These are phyloP conservation scores for Ceratoteleas bidentatus DNA, from an alignment of 1,140 invertebrate genomes.

Conservation along the genomic window DNA sequence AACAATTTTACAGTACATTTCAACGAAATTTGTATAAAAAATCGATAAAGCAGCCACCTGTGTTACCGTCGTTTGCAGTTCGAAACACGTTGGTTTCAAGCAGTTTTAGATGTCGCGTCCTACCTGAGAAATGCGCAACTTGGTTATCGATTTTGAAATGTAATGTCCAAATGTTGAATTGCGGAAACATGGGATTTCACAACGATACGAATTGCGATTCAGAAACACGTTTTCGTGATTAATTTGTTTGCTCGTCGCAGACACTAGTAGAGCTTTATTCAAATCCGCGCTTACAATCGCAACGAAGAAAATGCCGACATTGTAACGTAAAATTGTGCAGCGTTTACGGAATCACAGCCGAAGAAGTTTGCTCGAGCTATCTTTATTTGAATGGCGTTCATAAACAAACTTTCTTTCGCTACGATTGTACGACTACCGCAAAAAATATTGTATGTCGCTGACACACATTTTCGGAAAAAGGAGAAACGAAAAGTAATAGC, in stretches of 20 bases:
- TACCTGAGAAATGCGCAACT: slow-evolving; percentile 11
- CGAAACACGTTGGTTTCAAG: slow-evolving; percentile 7
- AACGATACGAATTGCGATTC: slow-evolving; percentile 9
- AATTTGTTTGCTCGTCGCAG: slow-evolving; percentile 8
- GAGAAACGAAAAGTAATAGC: neutral
- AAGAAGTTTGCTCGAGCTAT: slow-evolving; percentile 2
- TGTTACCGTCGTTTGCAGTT: slow-evolving; percentile 11
- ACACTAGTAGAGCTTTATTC: neutral
- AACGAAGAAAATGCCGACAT: slow-evolving; percentile 5
- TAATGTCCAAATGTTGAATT: slow-evolving; percentile 30
- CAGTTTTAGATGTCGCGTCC: slow-evolving; percentile 41
- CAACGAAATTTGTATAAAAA: neutral
- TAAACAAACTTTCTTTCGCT: slow-evolving; percentile 15
- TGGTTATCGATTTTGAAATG: slow-evolving; percentile 34
- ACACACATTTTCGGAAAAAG: neutral
- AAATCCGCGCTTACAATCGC: neutral
- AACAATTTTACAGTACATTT: neutral
- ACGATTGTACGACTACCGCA: neutral
- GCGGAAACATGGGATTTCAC: slow-evolving; percentile 5
- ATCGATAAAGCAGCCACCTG: slow-evolving; percentile 25
- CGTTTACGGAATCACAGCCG: neutral
- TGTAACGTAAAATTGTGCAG: slow-evolving; percentile 11
- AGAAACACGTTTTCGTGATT: slow-evolving; percentile 18
- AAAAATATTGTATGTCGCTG: too few species aligned
- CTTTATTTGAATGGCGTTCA: slow-evolving; percentile 6